Conservation (phyloP, 2,797 vertebrate species). For the Oceanodroma leucorhoa region DNA sequence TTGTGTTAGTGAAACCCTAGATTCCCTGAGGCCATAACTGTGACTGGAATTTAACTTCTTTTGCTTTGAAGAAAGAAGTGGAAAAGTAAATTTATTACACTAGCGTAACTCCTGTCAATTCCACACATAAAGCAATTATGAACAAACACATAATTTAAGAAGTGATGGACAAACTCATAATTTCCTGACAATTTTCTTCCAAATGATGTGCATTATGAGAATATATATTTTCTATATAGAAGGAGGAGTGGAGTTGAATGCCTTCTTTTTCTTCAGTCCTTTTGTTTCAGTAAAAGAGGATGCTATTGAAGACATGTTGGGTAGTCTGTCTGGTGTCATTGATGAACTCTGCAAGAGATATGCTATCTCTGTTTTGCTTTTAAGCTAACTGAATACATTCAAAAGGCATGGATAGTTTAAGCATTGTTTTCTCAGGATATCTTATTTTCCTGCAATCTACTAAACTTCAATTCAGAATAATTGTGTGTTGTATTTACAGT, state of each 20-base stretch:
- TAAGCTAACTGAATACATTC: background rate
- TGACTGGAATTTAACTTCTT: background rate
- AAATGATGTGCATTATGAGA: background rate
- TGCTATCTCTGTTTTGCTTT: background rate
- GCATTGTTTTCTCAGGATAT: background rate
- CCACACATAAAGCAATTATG: background rate
- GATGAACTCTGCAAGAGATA: background rate
- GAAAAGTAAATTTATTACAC: background rate
- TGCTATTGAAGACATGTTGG: background rate
- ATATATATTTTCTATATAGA: background rate
- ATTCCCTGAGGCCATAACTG: background rate
- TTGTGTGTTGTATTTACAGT: background rate
- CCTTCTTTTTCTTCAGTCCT: background rate
- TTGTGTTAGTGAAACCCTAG: constrained; percentile 40
- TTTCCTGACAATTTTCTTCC: background rate
- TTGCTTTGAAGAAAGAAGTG: constrained; percentile 23
- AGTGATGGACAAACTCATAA: background rate
- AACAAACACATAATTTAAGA: background rate
- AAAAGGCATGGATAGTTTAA: background rate
- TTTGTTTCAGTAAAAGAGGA: background rate
- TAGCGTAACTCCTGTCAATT: background rate
- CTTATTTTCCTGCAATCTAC: background rate
- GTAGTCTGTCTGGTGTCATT: background rate
- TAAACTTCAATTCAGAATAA: background rate
- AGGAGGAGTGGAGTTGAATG: background rate